Evolutionary conservation across 2,113 vertebrate genomes (phyloP), one percentile per base, ranked within the genome.

Genomic region (Barnardius zonarius): DNA sequence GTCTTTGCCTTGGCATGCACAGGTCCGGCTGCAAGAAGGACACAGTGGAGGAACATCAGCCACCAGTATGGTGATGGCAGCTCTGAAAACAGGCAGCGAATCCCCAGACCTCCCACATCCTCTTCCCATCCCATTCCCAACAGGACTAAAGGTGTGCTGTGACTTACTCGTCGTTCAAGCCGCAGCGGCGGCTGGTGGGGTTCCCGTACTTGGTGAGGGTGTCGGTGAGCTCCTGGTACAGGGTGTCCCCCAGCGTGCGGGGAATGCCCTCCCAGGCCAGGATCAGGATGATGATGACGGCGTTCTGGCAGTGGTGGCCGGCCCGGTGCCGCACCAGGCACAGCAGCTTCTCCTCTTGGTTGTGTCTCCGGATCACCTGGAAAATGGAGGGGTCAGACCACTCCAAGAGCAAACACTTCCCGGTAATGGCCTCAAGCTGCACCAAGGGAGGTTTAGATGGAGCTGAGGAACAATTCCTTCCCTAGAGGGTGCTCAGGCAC

Each of bases 1-100:
- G 96, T 99, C 99, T 91, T 99, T 99, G 95, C 99, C 99, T 93
- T 99, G 99, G 97, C 99, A 99, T 0, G 99, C 99, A n/a, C 99
- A 99, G 94, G 99, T 99, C 83, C 99, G 99, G 97, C 99, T 99
- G 98, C 57, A 97, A 41, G 43, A 75, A 3, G 92, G 18, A 57
- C 73, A 88, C 3, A 8, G 16, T 0, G 2, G 8, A 37, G 59
- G 25, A 31, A 7, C 1, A 2, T 93, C 90, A 95, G 68, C 37
- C 6, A 3, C 59, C 3, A 4, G 44, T 3, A 0, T 0, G 1
- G 52, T 2, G 46, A 30, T 0, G 2, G 20, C 48, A 78, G 66
- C 73, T 62, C 69, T 7, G 6, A 84, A 59, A 62, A 39, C 8
- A 0, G 6, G 11, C 13, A 74, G 51, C 30, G 35, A n/a, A 30